Evolutionary conservation across 2,888 invertebrate genomes (phyloP).

Genomic region (Crocallis elinguaria): DNA sequence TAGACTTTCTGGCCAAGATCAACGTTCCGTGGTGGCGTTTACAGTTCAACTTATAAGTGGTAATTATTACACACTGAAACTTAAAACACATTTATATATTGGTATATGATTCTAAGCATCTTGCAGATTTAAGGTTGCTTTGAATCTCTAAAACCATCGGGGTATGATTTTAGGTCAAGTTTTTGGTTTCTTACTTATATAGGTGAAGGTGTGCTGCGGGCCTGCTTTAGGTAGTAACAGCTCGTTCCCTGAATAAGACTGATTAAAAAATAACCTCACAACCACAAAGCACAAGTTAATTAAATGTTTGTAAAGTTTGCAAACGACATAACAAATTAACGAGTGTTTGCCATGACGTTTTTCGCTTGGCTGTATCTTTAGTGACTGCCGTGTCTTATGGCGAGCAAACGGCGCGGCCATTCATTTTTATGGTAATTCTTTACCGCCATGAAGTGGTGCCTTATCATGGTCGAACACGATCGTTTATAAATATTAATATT

Average conservation of each 20-base stretch:
- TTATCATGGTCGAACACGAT: conserved; percentile 25
- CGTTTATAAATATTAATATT: conserved; percentile 15
- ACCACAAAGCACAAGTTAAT: conserved; percentile 16
- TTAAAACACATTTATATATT: too few relatives aligned
- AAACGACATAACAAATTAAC: conserved; percentile 24
- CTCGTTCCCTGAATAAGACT: not conserved
- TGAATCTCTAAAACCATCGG: too few relatives aligned
- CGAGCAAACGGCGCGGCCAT: conserved; percentile 15
- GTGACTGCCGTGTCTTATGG: conserved; percentile 25
- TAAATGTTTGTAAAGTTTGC: conserved; percentile 21
- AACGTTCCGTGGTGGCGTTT: too few relatives aligned
- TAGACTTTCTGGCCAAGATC: too few relatives aligned
- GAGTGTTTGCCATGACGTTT: conserved; percentile 19
- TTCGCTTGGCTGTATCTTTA: conserved; percentile 25
- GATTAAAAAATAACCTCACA: conserved; percentile 4
- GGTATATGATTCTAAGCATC: too few relatives aligned
- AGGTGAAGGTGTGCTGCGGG: too few relatives aligned
- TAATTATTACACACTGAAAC: too few relatives aligned
- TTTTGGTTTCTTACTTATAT: too few relatives aligned
- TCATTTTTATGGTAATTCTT: conserved; percentile 26
- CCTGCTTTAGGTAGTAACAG: not conserved
- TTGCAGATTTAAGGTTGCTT: too few relatives aligned
- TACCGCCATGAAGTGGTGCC: conserved; percentile 17
- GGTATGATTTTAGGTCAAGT: too few relatives aligned
- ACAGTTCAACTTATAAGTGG: too few relatives aligned